Percentiles rank a stretch among this genome's conserved stretches.
Conservation (phyloP, 1,140 invertebrate species). For the Eueides isabella region DNA sequence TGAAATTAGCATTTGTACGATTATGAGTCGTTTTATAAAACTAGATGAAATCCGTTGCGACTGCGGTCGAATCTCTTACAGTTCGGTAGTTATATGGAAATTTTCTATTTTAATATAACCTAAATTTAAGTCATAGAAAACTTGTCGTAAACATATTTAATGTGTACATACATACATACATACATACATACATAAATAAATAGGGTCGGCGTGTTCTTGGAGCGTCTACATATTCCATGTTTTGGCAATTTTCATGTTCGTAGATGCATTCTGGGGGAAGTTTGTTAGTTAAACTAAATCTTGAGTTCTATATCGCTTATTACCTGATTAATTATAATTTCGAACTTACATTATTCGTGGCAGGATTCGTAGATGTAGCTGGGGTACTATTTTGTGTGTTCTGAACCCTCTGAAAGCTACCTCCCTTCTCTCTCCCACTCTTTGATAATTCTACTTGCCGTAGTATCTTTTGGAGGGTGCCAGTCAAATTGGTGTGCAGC, state of each 20-base stretch:
- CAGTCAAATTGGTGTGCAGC: neutral
- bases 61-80: conserved; percentile 70
- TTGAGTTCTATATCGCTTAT: conserved; percentile 44
- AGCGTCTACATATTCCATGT: conserved; percentile 6
- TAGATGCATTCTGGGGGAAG: conserved; percentile 15
- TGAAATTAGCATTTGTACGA: conserved; percentile 75
- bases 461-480: neutral
- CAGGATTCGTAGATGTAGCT: conserved; percentile 2
- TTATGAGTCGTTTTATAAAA: conserved; percentile 74
- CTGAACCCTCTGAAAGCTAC: neutral
- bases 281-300: conserved; percentile 31
- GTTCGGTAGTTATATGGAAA: conserved; percentile 75
- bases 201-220: conserved; percentile 32
- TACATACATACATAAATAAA: conserved; percentile 39
- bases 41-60: conserved; percentile 49
- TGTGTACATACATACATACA: conserved; percentile 49
- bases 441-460: neutral
- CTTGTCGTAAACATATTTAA: conserved; percentile 43
- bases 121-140: conserved; percentile 57
- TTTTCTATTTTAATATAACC: conserved; percentile 81
- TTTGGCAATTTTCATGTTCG: neutral
- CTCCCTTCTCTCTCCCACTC: neutral
- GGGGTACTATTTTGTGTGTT: neutral
- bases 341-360: conserved; percentile 43
- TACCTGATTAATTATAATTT: conserved; percentile 57